These are phyloP conservation scores for Solenopsis invicta DNA, from an alignment of 1,140 invertebrate species.

Conservation along the genomic window DNA sequence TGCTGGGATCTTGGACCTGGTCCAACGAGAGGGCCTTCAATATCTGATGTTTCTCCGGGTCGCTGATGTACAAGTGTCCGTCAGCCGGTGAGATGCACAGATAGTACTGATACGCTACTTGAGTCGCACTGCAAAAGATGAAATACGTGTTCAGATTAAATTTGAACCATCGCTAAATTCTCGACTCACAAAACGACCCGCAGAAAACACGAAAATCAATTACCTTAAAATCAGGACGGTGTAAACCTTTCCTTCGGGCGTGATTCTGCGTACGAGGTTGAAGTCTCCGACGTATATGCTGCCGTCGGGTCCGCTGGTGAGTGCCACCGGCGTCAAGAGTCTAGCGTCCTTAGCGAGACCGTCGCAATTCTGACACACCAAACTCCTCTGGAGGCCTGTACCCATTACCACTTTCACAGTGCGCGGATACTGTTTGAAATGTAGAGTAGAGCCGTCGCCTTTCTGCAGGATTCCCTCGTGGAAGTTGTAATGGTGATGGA, in stretches of 20 bases:
- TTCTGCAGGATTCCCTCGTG: constrained; percentile 98
- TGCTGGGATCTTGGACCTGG: constrained; percentile 92
- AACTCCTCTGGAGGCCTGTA: constrained; percentile 94
- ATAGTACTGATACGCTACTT: constrained; percentile 98
- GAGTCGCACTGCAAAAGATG: constrained; percentile 91
- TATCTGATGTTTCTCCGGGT: constrained; percentile 96
- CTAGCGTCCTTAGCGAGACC: constrained; percentile 94
- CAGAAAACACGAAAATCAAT: constrained; percentile 82
- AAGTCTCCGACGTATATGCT: constrained; percentile 99
- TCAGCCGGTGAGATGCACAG: constrained; percentile 98
- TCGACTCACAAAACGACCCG: background rate
- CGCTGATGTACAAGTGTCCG: constrained; percentile 98
- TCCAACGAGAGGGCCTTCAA: constrained; percentile 91
- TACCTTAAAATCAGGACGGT: constrained; percentile 97
- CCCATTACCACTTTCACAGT: constrained; percentile 97
- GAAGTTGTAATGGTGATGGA: constrained; percentile 99
- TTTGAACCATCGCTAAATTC: background rate
- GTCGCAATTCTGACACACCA: constrained; percentile 94
- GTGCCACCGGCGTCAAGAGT: constrained; percentile 96
- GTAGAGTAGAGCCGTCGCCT: constrained; percentile 97
- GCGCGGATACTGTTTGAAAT: constrained; percentile 96
- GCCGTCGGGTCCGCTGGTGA: constrained; percentile 98
- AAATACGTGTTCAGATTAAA: background rate
- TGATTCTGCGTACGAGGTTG: constrained; percentile 97
- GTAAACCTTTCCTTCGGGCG: constrained; percentile 96